Evolutionary conservation across 2,888 invertebrate genomes (phyloP).

Genomic region (Tipula lateralis): DNA sequence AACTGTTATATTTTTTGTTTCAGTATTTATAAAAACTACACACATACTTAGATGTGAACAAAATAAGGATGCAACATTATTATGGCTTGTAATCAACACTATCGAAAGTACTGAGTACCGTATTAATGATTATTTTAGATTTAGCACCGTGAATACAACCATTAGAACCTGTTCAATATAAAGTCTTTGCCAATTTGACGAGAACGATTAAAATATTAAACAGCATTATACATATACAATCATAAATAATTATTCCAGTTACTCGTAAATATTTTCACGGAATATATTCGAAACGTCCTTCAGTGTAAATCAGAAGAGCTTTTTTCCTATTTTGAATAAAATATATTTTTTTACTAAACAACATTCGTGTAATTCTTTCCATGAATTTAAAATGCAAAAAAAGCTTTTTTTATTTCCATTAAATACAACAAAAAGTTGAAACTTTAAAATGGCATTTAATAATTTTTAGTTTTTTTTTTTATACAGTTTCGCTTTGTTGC

Average conservation of each 20-base stretch:
- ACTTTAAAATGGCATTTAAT: background rate
- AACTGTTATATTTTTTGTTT: too few species aligned
- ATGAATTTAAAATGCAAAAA: background rate
- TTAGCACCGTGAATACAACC: too few species aligned
- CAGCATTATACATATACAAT: background rate
- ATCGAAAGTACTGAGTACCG: too few species aligned
- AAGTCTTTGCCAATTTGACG: too few species aligned
- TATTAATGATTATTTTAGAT: too few species aligned
- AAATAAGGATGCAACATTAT: too few species aligned
- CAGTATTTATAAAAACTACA: too few species aligned
- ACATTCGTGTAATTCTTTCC: background rate
- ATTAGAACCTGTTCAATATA: too few species aligned
- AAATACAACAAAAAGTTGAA: background rate
- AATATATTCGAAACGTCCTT: background rate
- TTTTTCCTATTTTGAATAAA: background rate
- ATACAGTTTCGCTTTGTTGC: background rate
- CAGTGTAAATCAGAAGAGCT: background rate
- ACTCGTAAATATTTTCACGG: background rate
- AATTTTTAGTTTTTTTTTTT: background rate
- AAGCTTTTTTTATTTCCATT: background rate
- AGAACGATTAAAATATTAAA: background rate
- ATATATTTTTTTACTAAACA: background rate
- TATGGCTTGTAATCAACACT: too few species aligned
- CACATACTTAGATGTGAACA: too few species aligned
- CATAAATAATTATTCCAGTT: background rate